Base-by-base conservation (phyloP, 2,797 vertebrate species). In the Ispidina lecontei region DNA sequence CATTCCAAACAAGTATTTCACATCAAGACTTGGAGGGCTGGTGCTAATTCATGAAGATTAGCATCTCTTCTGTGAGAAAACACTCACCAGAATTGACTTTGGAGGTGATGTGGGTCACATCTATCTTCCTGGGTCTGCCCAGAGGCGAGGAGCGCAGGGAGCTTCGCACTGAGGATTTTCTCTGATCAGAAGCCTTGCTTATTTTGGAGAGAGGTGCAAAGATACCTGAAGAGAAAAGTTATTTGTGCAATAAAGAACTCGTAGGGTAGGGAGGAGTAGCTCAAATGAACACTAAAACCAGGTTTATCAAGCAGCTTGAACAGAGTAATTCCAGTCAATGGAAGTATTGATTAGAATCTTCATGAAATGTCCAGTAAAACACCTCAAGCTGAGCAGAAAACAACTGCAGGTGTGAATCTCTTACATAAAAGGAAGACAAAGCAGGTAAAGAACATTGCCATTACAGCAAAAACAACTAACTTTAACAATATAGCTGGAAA, bases 161-260 rank as follows among this genome's bases (percentile, higher is more conserved):
- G 29, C 82, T 75, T 70, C 93, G 95, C 33, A 59, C 9, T 0
- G 54, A 84, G 37, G 56, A 89, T 97, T 98, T 98, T 76, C 94
- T 98, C 59, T 97, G 97, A 58, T 98, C 98, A 29, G 97, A 96
- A 73, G 98, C 97, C 97, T 99, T 99, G 96, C 97, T 99, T 94
- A 99, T 98, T 97, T 99, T 99, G 25, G 99, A 99, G 76, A 99
- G 97, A 5, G 99, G 99, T 28, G 99, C 99, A 96, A 99, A 99
- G 82, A 99, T 99, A 87, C 99, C 99, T 99, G 82, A 28, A 68
- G 71, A 88, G 25, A 39, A 84, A 73, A 74, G 37, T 59, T 9
- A 51, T 2, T 4, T 46, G 49, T 18, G 51, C 28, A 55, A 55
- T 35, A 44, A 88, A 51, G 23, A 39, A 63, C 39, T 49, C 35